Evolutionary conservation across 2,888 invertebrate genomes (phyloP).

Genomic region (Piscicola geometra): DNA sequence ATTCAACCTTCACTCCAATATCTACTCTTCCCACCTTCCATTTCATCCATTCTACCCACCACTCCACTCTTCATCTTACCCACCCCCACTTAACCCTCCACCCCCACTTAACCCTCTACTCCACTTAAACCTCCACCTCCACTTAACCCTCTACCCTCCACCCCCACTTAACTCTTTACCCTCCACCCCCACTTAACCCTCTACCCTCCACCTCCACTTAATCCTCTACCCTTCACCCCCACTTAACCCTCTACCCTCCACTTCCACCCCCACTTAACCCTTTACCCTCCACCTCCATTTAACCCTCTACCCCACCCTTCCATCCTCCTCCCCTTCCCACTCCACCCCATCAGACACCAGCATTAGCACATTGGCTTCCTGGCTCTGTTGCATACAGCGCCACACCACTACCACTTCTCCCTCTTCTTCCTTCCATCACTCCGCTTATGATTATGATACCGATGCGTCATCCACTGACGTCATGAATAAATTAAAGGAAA

Average conservation of each 20-base stretch:
- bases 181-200: neutral
- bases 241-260: neutral
- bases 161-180: neutral
- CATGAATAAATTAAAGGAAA: slow-evolving; percentile 45
- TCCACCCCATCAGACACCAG: slow-evolving; percentile 10
- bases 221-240: neutral
- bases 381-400: slow-evolving; percentile 53
- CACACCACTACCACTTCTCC: slow-evolving; percentile 48
- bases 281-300: no score
- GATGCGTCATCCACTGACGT: slow-evolving; percentile 39
- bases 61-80: no score
- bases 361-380: slow-evolving; percentile 44
- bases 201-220: neutral
- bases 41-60: neutral
- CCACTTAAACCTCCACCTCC: neutral
- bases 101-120: neutral
- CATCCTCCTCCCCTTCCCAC: neutral
- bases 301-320: neutral
- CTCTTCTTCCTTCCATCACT: slow-evolving; percentile 38
- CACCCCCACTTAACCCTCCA: neutral
- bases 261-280: no score
- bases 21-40: no score
- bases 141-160: neutral
- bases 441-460: slow-evolving; percentile 42
- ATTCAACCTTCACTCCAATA: neutral